These are phyloP conservation scores for Sula dactylatra DNA, from an alignment of 2,113 vertebrate genomes.

Conservation along the genomic window DNA sequence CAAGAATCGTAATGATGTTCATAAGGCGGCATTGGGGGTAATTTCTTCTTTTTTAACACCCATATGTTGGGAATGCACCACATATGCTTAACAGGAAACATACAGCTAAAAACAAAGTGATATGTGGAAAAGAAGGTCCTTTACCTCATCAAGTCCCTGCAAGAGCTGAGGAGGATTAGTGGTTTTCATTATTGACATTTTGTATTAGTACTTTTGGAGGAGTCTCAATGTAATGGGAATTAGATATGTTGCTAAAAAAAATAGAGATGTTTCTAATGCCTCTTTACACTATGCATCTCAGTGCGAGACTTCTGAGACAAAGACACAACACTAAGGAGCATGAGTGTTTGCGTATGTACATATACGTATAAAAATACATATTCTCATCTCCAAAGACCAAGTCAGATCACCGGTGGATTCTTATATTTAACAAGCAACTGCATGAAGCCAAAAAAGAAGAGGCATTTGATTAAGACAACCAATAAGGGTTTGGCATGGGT, in stretches of 20 bases:
- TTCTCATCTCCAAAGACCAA: background rate
- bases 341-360: background rate
- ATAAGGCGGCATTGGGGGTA: background rate
- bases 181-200: background rate
- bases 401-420: background rate
- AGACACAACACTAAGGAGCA: background rate
- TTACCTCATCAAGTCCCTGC: background rate
- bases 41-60: background rate
- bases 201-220: background rate
- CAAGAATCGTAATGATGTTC: background rate
- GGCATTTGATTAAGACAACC: slow-evolving; percentile 5
- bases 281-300: background rate
- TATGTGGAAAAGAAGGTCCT: background rate
- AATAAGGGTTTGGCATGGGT: background rate
- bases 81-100: background rate
- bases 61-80: background rate
- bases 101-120: background rate
- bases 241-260: background rate
- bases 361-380: background rate
- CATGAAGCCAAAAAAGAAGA: background rate
- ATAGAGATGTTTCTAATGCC: background rate
- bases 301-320: background rate
- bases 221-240: background rate
- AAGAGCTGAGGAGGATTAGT: background rate
- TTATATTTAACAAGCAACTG: background rate